Base-by-base conservation (phyloP, 2,888 invertebrate genomes). In the Aethes cnicana region DNA sequence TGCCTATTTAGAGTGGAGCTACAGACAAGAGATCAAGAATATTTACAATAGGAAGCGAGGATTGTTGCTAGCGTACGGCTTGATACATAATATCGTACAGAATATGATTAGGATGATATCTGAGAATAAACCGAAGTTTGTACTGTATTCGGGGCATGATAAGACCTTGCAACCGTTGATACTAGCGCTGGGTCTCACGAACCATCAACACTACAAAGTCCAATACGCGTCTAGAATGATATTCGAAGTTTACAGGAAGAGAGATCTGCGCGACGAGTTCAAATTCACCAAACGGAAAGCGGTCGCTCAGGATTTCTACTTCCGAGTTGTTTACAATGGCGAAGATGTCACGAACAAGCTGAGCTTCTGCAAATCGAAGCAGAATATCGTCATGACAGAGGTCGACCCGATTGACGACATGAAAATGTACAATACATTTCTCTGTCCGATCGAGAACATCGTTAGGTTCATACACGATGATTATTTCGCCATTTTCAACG, bases 101-200 rank as follows among this genome's bases (percentile, higher is more conserved):
- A 94, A 95, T 69, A 94, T 97, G 92, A 88, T 96, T 6, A 91
- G 94, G 62, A 95, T 96, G 90, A 94, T 96, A 60, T 94, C 94
- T 0, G 94, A 95, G 37, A 92, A 92, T 53, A 92, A 92, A 53
- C 94, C 94, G 0, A 94, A 94, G 66, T 91, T 96, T 49, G 93
- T 95, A 0, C 68, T 97, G 0, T 97, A 95, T 72, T 97, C 98
- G 0, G 98, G 97, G 0, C 98, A 98, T 67, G 98, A 98, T 77
- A 95, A 95, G 68, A 98, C 98, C 0, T 72, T 98, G 25, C 95
- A 96, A 66, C 95, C 96, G 58, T 81, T 98, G 25, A 92, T 95
- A 1, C 90, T 95, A 1, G 95, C 97, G 0, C 74, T 98, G 37
- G 97, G 97, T 0, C 79, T 96, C 2, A 86, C 81, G 12, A 90